Base-by-base conservation (phyloP, 2,797 vertebrate genomes). In the Gallinago nigripennis region DNA sequence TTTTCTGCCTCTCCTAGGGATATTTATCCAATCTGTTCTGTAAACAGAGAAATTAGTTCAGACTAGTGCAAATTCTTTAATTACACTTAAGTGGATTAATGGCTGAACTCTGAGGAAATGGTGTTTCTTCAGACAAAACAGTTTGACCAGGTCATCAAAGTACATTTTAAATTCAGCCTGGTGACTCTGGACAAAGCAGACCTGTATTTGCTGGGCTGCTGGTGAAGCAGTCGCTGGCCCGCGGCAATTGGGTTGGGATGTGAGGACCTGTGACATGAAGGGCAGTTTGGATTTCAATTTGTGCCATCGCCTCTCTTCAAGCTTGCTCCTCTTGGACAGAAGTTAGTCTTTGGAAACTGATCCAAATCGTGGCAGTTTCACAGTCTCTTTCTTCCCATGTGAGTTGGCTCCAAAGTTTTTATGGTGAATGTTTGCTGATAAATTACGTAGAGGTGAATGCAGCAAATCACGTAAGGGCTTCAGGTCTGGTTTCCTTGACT, bases 21-120 rank as follows among this genome's bases (percentile, higher is more conserved):
- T 96, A 95, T 94, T 95, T 96, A 96, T 95, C 90, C 94, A 97
- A 82, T 94, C 94, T 95, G 79, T 88, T 96, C 90, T 91, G 93
- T 96, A 96, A 97, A 96, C 94, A 95, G 91, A 94, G 90, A 95
- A 95, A 94, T 93, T 92, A 94, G 87, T 97, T 94, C 82, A 80
- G 92, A 93, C 85, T 95, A 77, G 91, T 91, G 94, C 78, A 95
- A 93, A 96, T 91, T 92, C 82, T 91, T 96, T 97, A 95, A 96
- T 96, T 96, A 94, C 84, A 64, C 85, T 94, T 95, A 96, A 92
- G 93, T 94, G 93, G 93, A 96, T 96, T 96, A 95, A 96, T 92
- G 93, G 75, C 86, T 96, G 93, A 92, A 25, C 94, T 95, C 86
- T 31, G 81, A 96, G 75, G 90, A 95, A 82, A 95, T 75, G 70